phyloP scores from a whole-genome alignment of 2,797 vertebrate species.

The Halcyon smyrnensis region DNA sequence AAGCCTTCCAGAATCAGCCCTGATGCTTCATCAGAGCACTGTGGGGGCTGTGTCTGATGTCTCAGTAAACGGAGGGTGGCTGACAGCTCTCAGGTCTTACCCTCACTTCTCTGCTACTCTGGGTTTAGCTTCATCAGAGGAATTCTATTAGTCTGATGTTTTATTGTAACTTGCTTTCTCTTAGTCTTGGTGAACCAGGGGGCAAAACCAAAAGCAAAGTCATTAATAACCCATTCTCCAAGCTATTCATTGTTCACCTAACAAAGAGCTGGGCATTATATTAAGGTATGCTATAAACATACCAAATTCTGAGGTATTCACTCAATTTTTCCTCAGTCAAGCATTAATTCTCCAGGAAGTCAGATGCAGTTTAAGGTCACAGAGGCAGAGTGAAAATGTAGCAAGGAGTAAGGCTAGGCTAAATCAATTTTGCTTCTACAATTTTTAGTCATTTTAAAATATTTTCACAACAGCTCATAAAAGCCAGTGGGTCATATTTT shows the following conservation, averaged over 20 bases:
- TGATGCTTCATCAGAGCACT: neutral
- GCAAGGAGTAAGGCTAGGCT: neutral
- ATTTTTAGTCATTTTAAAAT: neutral
- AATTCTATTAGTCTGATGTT: neutral
- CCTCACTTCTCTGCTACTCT: neutral
- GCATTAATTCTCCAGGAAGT: conserved; percentile 4
- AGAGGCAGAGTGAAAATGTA: neutral
- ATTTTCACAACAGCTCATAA: neutral
- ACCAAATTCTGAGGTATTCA: neutral
- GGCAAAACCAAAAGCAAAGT: neutral
- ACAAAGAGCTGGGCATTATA: neutral
- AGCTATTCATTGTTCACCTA: neutral
- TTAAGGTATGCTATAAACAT: neutral
- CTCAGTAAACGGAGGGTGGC: neutral
- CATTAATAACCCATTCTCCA: conserved; percentile 21
- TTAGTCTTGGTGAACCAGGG: neutral
- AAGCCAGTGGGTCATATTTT: neutral
- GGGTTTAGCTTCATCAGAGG: neutral
- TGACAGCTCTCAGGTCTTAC: neutral
- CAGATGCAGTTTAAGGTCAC: neutral
- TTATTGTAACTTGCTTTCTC: neutral
- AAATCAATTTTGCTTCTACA: neutral
- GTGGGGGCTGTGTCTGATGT: neutral
- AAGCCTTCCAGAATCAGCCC: neutral
- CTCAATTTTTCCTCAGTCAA: conserved; percentile 19